A percentile compares a stretch with the other conserved stretches of the same genome.
Conservation (phyloP, 2,888 invertebrate species). For the Agonopterix arenella region DNA sequence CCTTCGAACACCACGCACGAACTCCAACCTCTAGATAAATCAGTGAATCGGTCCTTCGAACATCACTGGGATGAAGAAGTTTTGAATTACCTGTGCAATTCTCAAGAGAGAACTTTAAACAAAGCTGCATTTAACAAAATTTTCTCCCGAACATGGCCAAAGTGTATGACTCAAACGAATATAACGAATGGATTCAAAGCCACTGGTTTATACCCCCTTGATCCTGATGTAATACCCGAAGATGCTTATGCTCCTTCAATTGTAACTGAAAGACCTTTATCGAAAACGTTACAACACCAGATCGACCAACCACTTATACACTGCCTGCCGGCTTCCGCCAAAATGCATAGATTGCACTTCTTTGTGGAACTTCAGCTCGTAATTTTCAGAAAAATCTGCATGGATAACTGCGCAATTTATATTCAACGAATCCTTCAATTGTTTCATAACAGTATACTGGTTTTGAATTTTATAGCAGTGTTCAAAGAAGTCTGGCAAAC, state of each 20-base stretch:
- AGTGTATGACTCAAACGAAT: constrained; percentile 11
- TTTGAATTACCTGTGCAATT: neutral
- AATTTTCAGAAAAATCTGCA: too few relatives aligned
- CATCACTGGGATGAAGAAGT: constrained; percentile 3
- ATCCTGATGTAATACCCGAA: constrained; percentile 11
- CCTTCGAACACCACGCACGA: constrained; percentile 7
- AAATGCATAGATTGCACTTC: too few relatives aligned
- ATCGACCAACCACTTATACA: too few relatives aligned
- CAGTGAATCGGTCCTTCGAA: constrained; percentile 1
- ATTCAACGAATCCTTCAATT: too few relatives aligned
- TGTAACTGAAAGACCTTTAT: too few relatives aligned
- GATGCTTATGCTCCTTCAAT: constrained; percentile 9
- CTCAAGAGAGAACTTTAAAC: neutral
- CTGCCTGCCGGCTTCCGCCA: too few relatives aligned
- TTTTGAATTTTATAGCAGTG: too few relatives aligned
- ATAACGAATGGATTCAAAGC: constrained; percentile 15
- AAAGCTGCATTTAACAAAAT: constrained; percentile 1
- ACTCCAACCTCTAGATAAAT: constrained; percentile 15
- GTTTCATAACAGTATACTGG: too few relatives aligned
- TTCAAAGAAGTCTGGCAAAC: too few relatives aligned
- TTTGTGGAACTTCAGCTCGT: too few relatives aligned
- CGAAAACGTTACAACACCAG: too few relatives aligned
- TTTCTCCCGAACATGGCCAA: constrained; percentile 1
- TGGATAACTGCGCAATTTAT: too few relatives aligned
- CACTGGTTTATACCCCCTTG: constrained; percentile 12